Conservation (phyloP, 2,797 vertebrate genomes). For the Alexandromys oeconomus region DNA sequence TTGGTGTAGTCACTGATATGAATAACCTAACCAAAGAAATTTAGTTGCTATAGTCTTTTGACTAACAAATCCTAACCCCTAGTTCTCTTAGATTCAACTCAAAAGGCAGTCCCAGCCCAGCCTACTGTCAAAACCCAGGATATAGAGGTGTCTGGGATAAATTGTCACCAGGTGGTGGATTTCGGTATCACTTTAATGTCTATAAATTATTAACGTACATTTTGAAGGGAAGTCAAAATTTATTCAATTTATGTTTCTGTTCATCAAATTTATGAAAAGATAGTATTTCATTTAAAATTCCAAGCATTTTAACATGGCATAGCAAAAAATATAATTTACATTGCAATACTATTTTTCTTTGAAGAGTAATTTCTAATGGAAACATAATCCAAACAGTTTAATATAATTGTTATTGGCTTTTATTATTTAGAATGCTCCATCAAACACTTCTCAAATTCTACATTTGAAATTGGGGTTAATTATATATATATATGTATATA, state of each 20-base stretch:
- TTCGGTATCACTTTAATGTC: neutral
- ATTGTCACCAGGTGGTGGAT: neutral
- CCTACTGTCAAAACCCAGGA: too few species aligned
- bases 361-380: conserved; percentile 31
- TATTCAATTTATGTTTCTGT: neutral
- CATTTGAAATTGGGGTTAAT: neutral
- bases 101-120: too few species aligned
- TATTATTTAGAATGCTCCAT: neutral
- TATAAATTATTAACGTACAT: neutral
- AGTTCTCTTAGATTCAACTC: neutral
- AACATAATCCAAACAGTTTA: neutral
- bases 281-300: neutral
- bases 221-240: neutral
- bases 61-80: neutral
- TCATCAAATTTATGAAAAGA: neutral
- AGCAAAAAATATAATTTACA: neutral
- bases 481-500: neutral
- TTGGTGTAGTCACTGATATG: neutral
- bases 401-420: neutral
- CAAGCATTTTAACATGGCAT: neutral
- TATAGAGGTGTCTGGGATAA: neutral
- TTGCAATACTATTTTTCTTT: conserved; percentile 14
- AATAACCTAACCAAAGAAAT: neutral
- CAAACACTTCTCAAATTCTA: conserved; percentile 11
- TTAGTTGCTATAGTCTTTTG: neutral